Percentiles rank a stretch among this genome's conserved stretches.
phyloP scores from a whole-genome alignment of 2,113 vertebrate genomes.

The Chroicocephalus ridibundus region DNA sequence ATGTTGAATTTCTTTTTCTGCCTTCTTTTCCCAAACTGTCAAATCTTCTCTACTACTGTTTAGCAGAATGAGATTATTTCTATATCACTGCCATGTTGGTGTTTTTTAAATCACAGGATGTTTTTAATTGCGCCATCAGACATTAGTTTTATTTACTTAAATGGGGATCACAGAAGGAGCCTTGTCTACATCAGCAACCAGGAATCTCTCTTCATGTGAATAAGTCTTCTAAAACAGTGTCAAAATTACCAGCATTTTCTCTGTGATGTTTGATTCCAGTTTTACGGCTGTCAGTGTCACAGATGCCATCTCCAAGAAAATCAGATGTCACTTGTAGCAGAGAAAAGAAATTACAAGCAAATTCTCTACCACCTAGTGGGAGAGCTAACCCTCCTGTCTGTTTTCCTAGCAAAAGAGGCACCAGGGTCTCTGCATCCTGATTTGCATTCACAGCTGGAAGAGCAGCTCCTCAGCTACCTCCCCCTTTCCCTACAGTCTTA shows the following conservation, averaged over 20 bases:
- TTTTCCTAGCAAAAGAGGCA: neutral
- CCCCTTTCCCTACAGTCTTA: neutral
- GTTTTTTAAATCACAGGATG: neutral
- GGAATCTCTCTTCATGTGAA: neutral
- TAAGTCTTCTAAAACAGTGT: neutral
- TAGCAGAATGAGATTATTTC: neutral
- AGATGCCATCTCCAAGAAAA: neutral
- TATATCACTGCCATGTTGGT: neutral
- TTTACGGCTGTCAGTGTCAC: neutral
- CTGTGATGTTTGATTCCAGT: neutral
- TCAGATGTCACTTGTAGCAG: neutral
- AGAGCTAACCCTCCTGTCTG: neutral
- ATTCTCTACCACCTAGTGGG: neutral
- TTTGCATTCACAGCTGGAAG: neutral
- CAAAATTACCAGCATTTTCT: neutral
- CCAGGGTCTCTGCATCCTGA: neutral
- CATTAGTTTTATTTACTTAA: neutral
- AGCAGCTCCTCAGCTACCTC: neutral
- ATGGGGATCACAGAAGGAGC: neutral
- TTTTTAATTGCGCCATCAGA: neutral
- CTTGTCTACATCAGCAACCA: neutral
- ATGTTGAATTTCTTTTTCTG: neutral
- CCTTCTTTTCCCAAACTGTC: neutral
- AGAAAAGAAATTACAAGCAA: neutral
- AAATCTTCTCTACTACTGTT: neutral